Evolutionary conservation across 2,113 vertebrate species (phyloP).

Genomic region (Irena cyanogastra): DNA sequence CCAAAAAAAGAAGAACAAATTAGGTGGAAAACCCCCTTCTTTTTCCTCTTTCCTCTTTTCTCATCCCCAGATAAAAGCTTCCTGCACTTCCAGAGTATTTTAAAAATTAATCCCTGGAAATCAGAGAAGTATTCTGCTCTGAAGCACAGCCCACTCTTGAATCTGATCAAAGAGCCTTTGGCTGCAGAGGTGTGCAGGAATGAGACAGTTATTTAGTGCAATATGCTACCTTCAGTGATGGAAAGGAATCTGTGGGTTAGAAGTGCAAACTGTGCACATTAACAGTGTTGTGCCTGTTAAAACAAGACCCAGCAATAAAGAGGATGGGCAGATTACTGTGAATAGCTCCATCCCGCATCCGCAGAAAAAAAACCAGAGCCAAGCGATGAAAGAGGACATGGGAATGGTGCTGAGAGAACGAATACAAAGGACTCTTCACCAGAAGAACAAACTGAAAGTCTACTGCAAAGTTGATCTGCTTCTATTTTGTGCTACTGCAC

Average conservation of each 20-base stretch:
- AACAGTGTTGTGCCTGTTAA: background rate
- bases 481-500: background rate
- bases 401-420: constrained; percentile 55
- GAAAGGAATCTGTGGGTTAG: constrained; percentile 15
- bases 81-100: background rate
- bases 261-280: background rate
- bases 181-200: background rate
- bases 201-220: background rate
- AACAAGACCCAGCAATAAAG: background rate
- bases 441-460: constrained; percentile 85
- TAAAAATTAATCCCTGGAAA: background rate
- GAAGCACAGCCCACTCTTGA: background rate
- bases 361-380: background rate
- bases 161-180: background rate
- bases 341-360: background rate
- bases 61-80: background rate
- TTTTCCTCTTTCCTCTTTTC: background rate
- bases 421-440: constrained; percentile 80
- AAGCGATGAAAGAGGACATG: constrained; percentile 55
- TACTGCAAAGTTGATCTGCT: constrained; percentile 33
- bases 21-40: background rate
- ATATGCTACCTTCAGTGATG: background rate
- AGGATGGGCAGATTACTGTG: background rate
- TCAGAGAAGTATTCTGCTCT: background rate
- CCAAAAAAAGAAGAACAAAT: background rate